phyloP scores from a whole-genome alignment of 2,888 invertebrate species.

The Perdita meconis region DNA sequence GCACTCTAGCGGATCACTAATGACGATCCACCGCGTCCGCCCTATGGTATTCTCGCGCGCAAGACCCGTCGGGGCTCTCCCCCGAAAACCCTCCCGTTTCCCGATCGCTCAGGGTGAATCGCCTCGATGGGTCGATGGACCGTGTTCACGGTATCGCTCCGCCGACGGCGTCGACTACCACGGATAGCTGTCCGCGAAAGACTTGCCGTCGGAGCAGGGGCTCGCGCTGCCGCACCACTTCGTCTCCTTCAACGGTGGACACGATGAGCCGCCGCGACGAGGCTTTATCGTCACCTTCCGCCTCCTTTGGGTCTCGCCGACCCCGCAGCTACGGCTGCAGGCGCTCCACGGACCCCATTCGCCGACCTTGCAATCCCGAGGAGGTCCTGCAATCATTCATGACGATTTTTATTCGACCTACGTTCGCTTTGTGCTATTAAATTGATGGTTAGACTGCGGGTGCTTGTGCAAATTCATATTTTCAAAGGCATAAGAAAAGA shows the following conservation, averaged over 20 bases:
- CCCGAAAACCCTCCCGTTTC: slow-evolving; percentile 7
- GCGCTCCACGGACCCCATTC: slow-evolving; percentile 95
- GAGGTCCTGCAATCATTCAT: slow-evolving; percentile 84
- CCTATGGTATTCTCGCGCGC: slow-evolving; percentile 30
- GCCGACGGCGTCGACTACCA: slow-evolving; percentile 70
- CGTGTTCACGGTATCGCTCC: slow-evolving; percentile 44
- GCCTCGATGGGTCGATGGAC: slow-evolving; percentile 13
- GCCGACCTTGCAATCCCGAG: slow-evolving; percentile 93
- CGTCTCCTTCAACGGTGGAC: slow-evolving; percentile 93
- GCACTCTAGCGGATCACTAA: slow-evolving; percentile 42
- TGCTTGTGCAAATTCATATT: too few relatives aligned
- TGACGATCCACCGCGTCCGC: slow-evolving; percentile 45
- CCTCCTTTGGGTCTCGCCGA: slow-evolving; percentile 93
- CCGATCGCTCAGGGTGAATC: slow-evolving; percentile 16
- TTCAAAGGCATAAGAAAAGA: too few relatives aligned
- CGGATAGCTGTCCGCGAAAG: slow-evolving; percentile 71
- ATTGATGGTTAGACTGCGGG: not conserved
- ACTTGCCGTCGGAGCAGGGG: slow-evolving; percentile 86
- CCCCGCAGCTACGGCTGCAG: slow-evolving; percentile 95
- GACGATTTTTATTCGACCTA: not conserved
- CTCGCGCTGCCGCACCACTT: slow-evolving; percentile 94
- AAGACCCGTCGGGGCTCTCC: not conserved
- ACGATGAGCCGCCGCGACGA: slow-evolving; percentile 91
- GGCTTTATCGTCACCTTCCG: slow-evolving; percentile 91
- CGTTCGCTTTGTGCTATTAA: too few relatives aligned